Evolutionary conservation across 2,113 vertebrate species (phyloP).

Genomic region (Tonatia bakeri): DNA sequence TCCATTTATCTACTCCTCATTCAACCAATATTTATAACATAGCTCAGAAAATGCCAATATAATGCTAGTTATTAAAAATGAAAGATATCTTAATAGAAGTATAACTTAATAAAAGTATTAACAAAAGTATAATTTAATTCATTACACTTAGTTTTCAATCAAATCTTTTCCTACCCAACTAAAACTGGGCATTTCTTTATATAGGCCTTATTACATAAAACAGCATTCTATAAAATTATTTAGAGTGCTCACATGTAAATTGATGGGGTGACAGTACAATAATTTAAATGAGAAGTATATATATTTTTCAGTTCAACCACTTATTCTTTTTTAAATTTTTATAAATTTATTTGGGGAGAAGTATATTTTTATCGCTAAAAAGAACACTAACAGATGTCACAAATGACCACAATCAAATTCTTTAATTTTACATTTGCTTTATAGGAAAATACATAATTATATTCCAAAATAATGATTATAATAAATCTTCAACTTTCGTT

Average conservation of each 20-base stretch:
- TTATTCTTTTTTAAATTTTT: neutral
- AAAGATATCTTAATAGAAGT: neutral
- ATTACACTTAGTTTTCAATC: neutral
- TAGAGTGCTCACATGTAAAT: neutral
- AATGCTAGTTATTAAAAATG: neutral
- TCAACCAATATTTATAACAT: neutral
- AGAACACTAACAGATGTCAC: neutral
- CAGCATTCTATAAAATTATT: neutral
- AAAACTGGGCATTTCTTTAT: neutral
- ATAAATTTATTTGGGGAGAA: neutral
- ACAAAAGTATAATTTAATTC: neutral
- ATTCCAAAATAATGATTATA: neutral
- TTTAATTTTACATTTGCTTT: conserved; percentile 21
- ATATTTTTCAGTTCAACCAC: neutral
- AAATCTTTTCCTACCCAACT: neutral
- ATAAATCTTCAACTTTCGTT: conserved; percentile 7
- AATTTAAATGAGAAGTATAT: neutral
- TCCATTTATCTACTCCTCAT: neutral
- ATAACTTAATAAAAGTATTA: neutral
- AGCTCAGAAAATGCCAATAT: neutral
- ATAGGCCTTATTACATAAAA: neutral
- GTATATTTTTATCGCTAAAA: neutral
- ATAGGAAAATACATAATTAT: conserved; percentile 20
- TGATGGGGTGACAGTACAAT: neutral
- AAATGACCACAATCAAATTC: neutral